Evolutionary conservation across 2,797 vertebrate species (phyloP).

Genomic region (Muscicapa striata): DNA sequence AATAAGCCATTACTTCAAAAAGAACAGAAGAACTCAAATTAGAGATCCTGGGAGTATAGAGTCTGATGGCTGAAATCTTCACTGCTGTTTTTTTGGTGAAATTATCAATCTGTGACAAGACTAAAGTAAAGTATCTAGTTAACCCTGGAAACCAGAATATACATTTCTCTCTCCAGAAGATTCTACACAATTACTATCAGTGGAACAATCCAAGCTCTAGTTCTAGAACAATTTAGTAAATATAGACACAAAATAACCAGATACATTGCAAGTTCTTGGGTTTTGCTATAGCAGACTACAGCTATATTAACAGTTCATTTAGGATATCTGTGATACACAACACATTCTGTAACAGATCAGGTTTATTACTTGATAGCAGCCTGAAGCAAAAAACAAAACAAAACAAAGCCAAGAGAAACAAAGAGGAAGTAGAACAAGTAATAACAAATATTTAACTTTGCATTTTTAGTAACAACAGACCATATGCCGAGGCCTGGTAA

Average conservation of each 20-base stretch:
- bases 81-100: background rate
- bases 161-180: background rate
- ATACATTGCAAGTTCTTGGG: fast-evolving
- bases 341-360: background rate
- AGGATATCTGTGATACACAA: background rate
- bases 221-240: background rate
- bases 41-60: background rate
- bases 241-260: background rate
- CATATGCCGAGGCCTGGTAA: background rate
- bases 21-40: background rate
- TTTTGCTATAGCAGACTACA: background rate
- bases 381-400: background rate
- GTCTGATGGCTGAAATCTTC: background rate
- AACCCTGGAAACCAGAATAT: background rate
- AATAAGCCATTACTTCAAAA: background rate
- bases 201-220: background rate
- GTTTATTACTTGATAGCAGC: background rate
- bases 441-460: background rate
- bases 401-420: background rate
- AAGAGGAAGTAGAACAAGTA: background rate
- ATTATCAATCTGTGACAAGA: background rate
- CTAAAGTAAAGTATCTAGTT: background rate
- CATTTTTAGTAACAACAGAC: background rate
- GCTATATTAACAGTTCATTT: background rate
- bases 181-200: background rate